Evolutionary conservation across 2,797 vertebrate genomes (phyloP), one percentile per base, ranked within the genome.

Genomic region (Percopsis omiscomaycus): DNA sequence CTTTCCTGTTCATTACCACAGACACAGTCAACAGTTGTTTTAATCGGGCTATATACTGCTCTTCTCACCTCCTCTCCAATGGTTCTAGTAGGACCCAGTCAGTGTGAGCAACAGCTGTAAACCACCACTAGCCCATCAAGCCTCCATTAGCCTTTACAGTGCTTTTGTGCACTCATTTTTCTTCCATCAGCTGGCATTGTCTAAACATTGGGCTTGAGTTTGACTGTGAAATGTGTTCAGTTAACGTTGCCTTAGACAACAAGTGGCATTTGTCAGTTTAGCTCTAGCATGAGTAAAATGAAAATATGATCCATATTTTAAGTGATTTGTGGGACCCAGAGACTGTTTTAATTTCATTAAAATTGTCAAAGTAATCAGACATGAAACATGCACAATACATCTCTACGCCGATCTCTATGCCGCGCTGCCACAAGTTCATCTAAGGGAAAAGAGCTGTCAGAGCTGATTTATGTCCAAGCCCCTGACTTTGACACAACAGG

Each of bases 61-160:
- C 79, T 91, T 92, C 89, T 89, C 91, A 92, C 92, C 83, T 84
- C 74, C 78, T 77, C 84, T 89, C 88, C 88, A 92, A 92, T 91
- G 85, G 89, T 85, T 89, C 85, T 90, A 92, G 80, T 81, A 73
- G 78, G 74, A 68, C 60, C 5, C 70, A 66, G 79, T 73, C 79
- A 83, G 84, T 64, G 83, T 84, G 71, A 79, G 29, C 68, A 77
- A 68, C 74, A n/a, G 88, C 86, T 85, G 79, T 90, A 91, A 89
- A 91, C 75, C 77, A 68, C 74, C 71, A 15, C 0, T 46, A 61
- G 77, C 88, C 89, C 88, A 84, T 89, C 79, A 55, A 71, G 71
- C 75, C 81, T 74, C 74, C 80, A 88, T 87, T 85, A 84, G 80
- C 66, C 73, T 68, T 73, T 22, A 50, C 27, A 9, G 66, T 51